A percentile compares a stretch with the other conserved stretches of the same genome.
Evolutionary conservation across 2,113 vertebrate genomes (phyloP).

Genomic region (Stomatorhinus ivindoensis): DNA sequence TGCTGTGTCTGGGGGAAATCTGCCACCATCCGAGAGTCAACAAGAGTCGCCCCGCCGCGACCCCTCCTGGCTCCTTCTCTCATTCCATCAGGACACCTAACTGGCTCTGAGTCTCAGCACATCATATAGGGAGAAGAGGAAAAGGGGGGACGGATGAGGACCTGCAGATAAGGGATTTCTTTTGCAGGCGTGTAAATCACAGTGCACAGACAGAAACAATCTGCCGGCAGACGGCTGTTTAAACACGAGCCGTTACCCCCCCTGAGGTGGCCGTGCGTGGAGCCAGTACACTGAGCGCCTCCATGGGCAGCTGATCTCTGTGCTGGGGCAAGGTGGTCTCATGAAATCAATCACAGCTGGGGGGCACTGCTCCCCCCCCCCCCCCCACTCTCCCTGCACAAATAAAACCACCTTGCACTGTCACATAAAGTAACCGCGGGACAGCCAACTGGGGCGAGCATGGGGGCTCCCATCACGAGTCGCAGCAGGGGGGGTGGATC

Average conservation of each 20-base stretch:
- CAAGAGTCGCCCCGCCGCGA: neutral
- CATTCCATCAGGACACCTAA: conserved; percentile 38
- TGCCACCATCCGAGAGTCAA: neutral
- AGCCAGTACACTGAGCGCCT: neutral
- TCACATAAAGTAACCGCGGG: conserved; percentile 4
- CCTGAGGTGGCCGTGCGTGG: neutral
- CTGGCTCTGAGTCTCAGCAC: conserved; percentile 50
- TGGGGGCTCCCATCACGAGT: neutral
- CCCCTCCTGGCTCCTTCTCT: neutral
- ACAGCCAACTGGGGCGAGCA: neutral
- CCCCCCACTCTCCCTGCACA: conserved; percentile 21
- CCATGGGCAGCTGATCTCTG: neutral
- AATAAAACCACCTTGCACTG: conserved; percentile 30
- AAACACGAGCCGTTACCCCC: neutral
- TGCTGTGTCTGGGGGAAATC: neutral
- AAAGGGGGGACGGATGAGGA: neutral
- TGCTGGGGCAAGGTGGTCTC: conserved; percentile 21
- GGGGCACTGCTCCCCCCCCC: conserved; percentile 20
- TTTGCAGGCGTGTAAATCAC: conserved; percentile 26
- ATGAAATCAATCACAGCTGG: conserved; percentile 34
- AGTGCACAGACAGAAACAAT: conserved; percentile 12
- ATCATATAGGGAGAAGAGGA: conserved; percentile 9
- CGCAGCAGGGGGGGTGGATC: neutral
- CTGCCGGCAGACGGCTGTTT: conserved; percentile 16
- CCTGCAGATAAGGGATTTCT: conserved; percentile 30